Conservation (phyloP, 2,888 invertebrate genomes). For the Eutolmus rufibarbis region DNA sequence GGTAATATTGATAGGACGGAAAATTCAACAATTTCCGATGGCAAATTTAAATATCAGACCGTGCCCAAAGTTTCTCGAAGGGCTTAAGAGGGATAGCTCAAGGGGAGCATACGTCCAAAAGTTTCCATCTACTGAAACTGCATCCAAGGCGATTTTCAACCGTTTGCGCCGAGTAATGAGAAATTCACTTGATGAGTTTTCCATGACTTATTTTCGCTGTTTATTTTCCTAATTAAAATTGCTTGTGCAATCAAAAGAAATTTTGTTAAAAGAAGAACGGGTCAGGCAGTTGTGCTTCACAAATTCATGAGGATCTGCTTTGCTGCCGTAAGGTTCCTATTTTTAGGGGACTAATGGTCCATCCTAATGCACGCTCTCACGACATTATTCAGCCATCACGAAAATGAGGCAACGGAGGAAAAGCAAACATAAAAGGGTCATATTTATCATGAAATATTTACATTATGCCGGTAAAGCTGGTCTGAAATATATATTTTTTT, state of each 20-base stretch:
- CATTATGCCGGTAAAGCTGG: not conserved
- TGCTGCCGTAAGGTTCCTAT: not conserved
- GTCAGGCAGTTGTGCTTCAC: not conserved
- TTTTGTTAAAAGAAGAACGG: not conserved
- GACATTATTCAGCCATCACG: not conserved
- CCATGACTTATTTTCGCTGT: not conserved
- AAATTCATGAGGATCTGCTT: not conserved
- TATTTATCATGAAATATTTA: slow-evolving; percentile 31
- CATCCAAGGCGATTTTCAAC: not conserved
- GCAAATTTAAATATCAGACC: not conserved
- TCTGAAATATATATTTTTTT: not conserved
- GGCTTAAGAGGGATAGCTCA: not conserved
- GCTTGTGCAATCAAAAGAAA: not conserved
- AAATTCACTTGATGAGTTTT: not conserved
- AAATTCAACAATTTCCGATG: not conserved
- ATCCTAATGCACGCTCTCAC: not conserved
- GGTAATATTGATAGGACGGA: not conserved
- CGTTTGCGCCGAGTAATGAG: not conserved
- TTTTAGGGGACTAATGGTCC: not conserved
- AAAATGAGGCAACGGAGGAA: not conserved
- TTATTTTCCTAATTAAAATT: not conserved
- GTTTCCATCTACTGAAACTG: not conserved
- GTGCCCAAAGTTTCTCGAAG: not conserved
- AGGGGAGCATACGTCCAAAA: not conserved
- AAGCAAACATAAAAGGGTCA: slow-evolving; percentile 8